phyloP scores from a whole-genome alignment of 2,888 invertebrate genomes.

The Gonocerus acuteangulatus region DNA sequence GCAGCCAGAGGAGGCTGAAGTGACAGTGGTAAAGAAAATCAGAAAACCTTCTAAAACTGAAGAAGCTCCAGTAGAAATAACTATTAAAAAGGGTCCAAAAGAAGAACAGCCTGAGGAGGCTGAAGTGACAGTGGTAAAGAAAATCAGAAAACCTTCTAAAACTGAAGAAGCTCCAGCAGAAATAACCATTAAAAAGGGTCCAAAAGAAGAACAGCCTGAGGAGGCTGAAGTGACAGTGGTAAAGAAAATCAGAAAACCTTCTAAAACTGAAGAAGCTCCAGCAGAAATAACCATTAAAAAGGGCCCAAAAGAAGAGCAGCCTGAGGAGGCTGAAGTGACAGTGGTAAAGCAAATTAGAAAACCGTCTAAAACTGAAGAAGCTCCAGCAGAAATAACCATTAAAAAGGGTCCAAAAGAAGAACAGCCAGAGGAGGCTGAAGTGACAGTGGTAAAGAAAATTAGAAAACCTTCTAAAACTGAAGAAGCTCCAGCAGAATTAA shows the following conservation, averaged over 20 bases:
- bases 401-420: slow-evolving; percentile 40
- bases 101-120: background rate
- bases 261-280: no score
- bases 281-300: no score
- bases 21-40: slow-evolving; percentile 38
- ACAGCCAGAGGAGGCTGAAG: slow-evolving; percentile 40
- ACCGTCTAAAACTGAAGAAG: slow-evolving; percentile 54
- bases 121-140: slow-evolving; percentile 39
- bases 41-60: slow-evolving; percentile 41
- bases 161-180: slow-evolving; percentile 37
- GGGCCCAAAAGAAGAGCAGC: slow-evolving; percentile 33
- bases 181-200: slow-evolving; percentile 38
- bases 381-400: slow-evolving; percentile 54
- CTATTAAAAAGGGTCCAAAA: slow-evolving; percentile 34
- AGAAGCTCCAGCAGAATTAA: slow-evolving; percentile 42
- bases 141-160: slow-evolving; percentile 40
- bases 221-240: slow-evolving; percentile 38
- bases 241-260: no score
- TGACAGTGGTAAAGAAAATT: slow-evolving; percentile 39
- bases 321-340: slow-evolving; percentile 40
- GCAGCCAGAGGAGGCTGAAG: slow-evolving; percentile 35
- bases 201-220: slow-evolving; percentile 40
- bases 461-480: slow-evolving; percentile 40
- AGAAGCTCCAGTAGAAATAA: slow-evolving; percentile 40
- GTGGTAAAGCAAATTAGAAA: slow-evolving; percentile 41